Percentiles rank a stretch among this genome's conserved stretches.
Conservation (phyloP, 2,888 invertebrate genomes). For the Andrena marginata region DNA sequence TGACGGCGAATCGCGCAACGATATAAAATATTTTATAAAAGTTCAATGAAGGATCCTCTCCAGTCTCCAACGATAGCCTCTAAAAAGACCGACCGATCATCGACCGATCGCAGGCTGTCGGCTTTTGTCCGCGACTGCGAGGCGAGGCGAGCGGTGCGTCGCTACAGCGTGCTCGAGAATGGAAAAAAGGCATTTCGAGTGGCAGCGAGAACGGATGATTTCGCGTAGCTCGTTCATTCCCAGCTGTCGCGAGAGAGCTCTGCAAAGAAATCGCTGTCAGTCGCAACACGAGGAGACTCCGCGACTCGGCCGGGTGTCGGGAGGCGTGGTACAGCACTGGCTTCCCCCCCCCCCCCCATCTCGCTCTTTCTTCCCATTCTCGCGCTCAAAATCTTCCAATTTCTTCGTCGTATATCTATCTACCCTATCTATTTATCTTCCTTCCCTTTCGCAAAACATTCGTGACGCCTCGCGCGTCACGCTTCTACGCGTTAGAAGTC, state of each 20-base stretch:
- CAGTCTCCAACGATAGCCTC: neutral
- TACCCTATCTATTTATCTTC: constrained; percentile 56
- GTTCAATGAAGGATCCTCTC: constrained; percentile 28
- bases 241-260: constrained; percentile 63
- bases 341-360: constrained; percentile 73
- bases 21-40: constrained; percentile 43
- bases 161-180: constrained; percentile 22
- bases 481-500: constrained; percentile 33
- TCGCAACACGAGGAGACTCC: constrained; percentile 70
- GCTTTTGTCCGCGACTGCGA: neutral
- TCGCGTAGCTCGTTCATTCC: constrained; percentile 63
- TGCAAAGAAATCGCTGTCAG: constrained; percentile 65
- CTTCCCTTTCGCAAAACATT: constrained; percentile 13
- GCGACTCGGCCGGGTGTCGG: constrained; percentile 58
- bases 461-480: neutral
- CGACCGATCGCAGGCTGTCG: constrained; percentile 22
- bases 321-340: constrained; percentile 67
- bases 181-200: constrained; percentile 36
- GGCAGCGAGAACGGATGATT: constrained; percentile 59
- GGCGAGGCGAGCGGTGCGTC: constrained; percentile 20
- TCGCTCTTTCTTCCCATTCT: constrained; percentile 78
- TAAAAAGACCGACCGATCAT: neutral
- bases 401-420: constrained; percentile 66
- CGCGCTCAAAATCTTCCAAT: constrained; percentile 79
- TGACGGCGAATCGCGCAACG: constrained; percentile 24